phyloP scores from a whole-genome alignment of 92 coral and sea anemone species.

The Parazoanthus atlanticus region DNA sequence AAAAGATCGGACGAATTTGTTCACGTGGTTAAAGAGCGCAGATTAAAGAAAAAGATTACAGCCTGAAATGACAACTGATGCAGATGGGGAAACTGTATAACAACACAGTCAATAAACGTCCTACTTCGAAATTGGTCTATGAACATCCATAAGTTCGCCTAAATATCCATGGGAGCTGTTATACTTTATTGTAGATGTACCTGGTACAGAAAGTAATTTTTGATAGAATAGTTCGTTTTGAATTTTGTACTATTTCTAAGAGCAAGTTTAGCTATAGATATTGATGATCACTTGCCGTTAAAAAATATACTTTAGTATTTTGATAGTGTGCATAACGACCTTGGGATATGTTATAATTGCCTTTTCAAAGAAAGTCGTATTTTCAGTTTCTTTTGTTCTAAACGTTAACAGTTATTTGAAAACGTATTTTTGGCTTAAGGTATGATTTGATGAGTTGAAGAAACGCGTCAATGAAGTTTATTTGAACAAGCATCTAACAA shows the following conservation, averaged over 20 bases:
- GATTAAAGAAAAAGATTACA: constrained; percentile 23
- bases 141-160: not conserved
- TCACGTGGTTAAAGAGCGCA: constrained; percentile 63
- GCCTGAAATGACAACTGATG: not conserved
- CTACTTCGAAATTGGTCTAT: not conserved
- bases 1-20: constrained; percentile 82
- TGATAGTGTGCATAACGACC: not conserved
- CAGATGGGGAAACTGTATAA: not conserved
- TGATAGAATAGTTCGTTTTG: not conserved
- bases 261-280: not conserved
- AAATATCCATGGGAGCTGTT: not conserved
- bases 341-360: not conserved
- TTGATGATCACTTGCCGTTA: not conserved
- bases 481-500: not conserved
- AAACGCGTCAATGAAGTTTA: not conserved
- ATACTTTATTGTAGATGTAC: not conserved
- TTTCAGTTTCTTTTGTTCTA: not conserved
- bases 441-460: no score
- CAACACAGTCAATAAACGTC: not conserved
- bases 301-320: no score
- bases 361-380: not conserved
- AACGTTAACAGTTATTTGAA: not conserved
- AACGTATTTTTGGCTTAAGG: not conserved
- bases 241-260: not conserved
- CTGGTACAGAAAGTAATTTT: not conserved